Conservation (phyloP, 2,113 vertebrate species). For the Puma concolor region DNA sequence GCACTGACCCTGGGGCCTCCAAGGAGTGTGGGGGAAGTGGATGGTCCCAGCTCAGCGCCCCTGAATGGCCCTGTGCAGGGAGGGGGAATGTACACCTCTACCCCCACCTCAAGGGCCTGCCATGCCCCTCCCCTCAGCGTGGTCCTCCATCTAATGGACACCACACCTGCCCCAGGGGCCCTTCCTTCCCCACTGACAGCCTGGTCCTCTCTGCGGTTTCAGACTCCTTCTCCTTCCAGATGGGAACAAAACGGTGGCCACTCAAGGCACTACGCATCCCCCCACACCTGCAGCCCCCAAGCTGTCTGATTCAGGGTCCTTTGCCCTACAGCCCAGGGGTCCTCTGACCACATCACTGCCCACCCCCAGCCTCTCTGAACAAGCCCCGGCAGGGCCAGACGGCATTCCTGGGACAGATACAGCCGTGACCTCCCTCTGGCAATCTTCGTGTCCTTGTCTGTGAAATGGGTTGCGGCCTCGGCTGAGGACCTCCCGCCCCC, state of each 20-base stretch:
- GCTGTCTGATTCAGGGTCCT: not conserved
- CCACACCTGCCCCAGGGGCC: not conserved
- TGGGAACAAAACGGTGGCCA: not conserved
- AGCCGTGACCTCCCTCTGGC: fast-evolving
- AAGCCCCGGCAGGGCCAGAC: not conserved
- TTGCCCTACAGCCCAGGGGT: not conserved
- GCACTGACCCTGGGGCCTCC: slow-evolving; percentile 6
- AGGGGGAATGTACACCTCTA: not conserved
- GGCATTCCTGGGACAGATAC: not conserved
- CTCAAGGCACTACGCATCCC: not conserved
- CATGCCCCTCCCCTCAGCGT: not conserved
- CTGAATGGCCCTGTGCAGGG: not conserved
- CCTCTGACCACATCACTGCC: not conserved
- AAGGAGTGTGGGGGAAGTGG: slow-evolving; percentile 34
- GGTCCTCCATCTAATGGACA: not conserved
- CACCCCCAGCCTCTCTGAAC: not conserved
- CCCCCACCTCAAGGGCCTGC: not conserved
- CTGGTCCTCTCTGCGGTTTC: not conserved
- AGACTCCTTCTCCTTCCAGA: not conserved
- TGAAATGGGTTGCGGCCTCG: not conserved
- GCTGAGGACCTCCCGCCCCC: fast-evolving
- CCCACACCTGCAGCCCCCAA: not conserved
- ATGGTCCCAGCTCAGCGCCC: slow-evolving; percentile 63
- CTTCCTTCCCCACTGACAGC: not conserved
- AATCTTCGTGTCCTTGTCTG: not conserved